A percentile compares a stretch with the other conserved stretches of the same genome.
These are phyloP conservation scores for Drosophila conformis DNA, from an alignment of 2,888 invertebrate genomes.

Conservation along the genomic window DNA sequence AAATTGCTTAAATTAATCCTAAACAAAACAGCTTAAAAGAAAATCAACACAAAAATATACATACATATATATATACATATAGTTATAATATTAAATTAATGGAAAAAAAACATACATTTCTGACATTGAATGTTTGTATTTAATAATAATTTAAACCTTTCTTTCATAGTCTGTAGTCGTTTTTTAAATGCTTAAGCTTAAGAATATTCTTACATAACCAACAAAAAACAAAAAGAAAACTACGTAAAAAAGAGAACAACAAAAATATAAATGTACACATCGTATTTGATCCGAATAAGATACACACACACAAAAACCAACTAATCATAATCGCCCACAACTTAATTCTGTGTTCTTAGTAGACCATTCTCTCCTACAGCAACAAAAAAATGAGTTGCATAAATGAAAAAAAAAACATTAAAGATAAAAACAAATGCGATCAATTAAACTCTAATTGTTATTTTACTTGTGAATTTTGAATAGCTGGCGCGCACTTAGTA, in stretches of 20 bases:
- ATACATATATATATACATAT: constrained; percentile 32
- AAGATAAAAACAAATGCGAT: constrained; percentile 56
- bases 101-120: constrained; percentile 47
- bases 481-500: background rate
- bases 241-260: constrained; percentile 21
- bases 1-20: constrained; percentile 30
- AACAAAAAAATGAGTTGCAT: constrained; percentile 34
- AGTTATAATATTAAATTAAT: constrained; percentile 53
- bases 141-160: constrained; percentile 64
- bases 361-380: constrained; percentile 52
- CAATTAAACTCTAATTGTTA: constrained; percentile 25
- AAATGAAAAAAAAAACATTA: constrained; percentile 35
- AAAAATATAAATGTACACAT: constrained; percentile 24
- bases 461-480: constrained; percentile 24
- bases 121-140: constrained; percentile 68
- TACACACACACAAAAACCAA: constrained; percentile 46
- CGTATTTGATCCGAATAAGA: constrained; percentile 48
- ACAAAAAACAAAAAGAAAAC: constrained; percentile 40
- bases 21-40: constrained; percentile 14
- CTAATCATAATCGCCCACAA: constrained; percentile 66
- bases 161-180: constrained; percentile 70
- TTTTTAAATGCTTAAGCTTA: constrained; percentile 79
- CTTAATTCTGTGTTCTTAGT: constrained; percentile 67
- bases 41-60: constrained; percentile 26
- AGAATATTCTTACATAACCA: constrained; percentile 65